Percentiles rank a stretch among this genome's conserved stretches.
phyloP scores from a whole-genome alignment of 2,113 vertebrate species.

The Apodemus speciosus region DNA sequence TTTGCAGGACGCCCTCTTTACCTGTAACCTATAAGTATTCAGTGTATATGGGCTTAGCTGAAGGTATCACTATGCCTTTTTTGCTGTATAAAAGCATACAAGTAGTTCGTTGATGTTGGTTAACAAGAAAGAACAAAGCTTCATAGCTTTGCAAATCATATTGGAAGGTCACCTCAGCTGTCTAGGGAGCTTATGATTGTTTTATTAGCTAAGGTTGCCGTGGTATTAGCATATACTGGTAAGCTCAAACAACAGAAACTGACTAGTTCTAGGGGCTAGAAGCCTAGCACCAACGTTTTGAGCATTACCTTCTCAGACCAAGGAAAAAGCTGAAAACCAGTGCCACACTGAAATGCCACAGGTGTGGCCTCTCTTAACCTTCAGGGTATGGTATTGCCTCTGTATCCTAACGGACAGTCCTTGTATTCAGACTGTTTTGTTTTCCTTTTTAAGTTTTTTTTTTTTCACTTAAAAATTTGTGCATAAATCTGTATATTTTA shows the following conservation, averaged over 20 bases:
- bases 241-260: not conserved
- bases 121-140: constrained; percentile 12
- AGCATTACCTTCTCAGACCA: not conserved
- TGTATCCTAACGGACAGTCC: not conserved
- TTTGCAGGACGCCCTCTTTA: not conserved
- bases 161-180: not conserved
- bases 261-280: not conserved
- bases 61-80: not conserved
- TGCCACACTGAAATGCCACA: not conserved
- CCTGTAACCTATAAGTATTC: not conserved
- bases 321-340: not conserved
- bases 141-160: not conserved
- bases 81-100: not conserved
- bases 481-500: not conserved
- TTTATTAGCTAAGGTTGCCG: not conserved
- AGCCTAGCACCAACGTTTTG: not conserved
- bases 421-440: not conserved
- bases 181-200: too few relatives aligned
- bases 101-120: not conserved
- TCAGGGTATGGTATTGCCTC: not conserved
- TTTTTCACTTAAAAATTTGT: not conserved
- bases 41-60: not conserved
- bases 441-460: not conserved
- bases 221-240: not conserved
- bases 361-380: too few relatives aligned